Evolutionary conservation across 2,888 invertebrate species (phyloP), one percentile per base, ranked within the genome.

Genomic region (Stomorhina lunata): DNA sequence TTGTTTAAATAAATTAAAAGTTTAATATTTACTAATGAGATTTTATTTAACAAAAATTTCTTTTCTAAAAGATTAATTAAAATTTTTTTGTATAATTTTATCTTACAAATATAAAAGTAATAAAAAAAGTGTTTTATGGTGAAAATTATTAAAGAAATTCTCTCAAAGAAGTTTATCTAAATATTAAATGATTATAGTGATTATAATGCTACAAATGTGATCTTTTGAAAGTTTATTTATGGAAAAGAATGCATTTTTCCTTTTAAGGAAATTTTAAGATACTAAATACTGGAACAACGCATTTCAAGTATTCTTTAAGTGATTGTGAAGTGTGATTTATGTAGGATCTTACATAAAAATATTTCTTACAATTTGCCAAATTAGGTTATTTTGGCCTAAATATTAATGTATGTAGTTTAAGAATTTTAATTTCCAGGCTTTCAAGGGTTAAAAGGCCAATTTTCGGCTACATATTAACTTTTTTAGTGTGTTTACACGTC

Each of bases 61-160:
- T 55, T 29, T 27, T 55, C n/a, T 22, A 7, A 22, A 37, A 27
- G 37, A 15, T 20, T 37, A 50, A 32, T 15, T 45, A 40, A 63
- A 61, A 59, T 40, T 34, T 50, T 53, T 45, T 9, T n/a, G 37
- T 10, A 45, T 12, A 9, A 15, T 40, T 32, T n/a, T 66, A 63
- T 75, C 53, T 48, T 61, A 34, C 53, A 50, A 25, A 53, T 55
- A 17, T 17, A 32, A 50, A 61, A 72, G 27, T 40, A 61, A 15
- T 9, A 37, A 37, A 4, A 20, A 20, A 29, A 57, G 59, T 68
- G 69, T 43, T 61, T 61, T 53, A 61, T 59, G 59, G 76, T 81
- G 81, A 68, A 81, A 69, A 69, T 66, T 73, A 32, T 66, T 32
- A 34, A 73, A 68, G 34, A 57, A 40, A 68, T 76, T 68, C 40